These are phyloP conservation scores for Patiria miniata DNA, from an alignment of 35 echinoderm and acorn worm genomes.

Conservation along the genomic window DNA sequence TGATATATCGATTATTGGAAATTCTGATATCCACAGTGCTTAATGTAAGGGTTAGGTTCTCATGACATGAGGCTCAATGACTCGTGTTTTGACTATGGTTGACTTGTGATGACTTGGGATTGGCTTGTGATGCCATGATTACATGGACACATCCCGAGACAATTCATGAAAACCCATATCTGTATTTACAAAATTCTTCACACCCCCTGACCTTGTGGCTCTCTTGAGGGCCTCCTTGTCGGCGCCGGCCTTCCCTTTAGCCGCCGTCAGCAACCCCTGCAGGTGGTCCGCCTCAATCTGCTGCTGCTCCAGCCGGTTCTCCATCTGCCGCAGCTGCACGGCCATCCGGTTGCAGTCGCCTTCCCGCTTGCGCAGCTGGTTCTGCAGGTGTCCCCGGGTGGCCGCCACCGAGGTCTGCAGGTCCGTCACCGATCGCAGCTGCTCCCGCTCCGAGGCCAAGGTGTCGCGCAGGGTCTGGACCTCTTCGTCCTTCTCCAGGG, in stretches of 20 bases:
- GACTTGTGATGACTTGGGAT: too few relatives aligned
- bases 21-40: too few relatives aligned
- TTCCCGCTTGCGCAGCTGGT: conserved; percentile 94
- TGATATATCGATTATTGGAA: too few relatives aligned
- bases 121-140: too few relatives aligned
- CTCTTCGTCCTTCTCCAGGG: conserved; percentile 64
- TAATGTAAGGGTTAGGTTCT: too few relatives aligned
- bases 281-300: conserved; percentile 85
- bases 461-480: conserved; percentile 46
- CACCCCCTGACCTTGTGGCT: conserved; percentile 90
- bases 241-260: conserved; percentile 85
- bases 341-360: conserved; percentile 97
- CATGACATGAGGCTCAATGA: too few relatives aligned
- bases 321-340: conserved; percentile 80
- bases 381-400: conserved; percentile 91
- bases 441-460: conserved; percentile 67
- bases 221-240: conserved; percentile 98
- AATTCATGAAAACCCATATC: too few relatives aligned
- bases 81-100: too few relatives aligned
- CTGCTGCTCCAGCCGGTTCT: conserved; percentile 90
- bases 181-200: too few relatives aligned
- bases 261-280: conserved; percentile 59
- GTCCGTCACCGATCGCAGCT: conserved; percentile 74
- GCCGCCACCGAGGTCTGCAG: conserved; percentile 76
- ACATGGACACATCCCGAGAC: too few relatives aligned